These are phyloP conservation scores for Brachyptera putata DNA, from an alignment of 2,888 invertebrate genomes.

Conservation along the genomic window DNA sequence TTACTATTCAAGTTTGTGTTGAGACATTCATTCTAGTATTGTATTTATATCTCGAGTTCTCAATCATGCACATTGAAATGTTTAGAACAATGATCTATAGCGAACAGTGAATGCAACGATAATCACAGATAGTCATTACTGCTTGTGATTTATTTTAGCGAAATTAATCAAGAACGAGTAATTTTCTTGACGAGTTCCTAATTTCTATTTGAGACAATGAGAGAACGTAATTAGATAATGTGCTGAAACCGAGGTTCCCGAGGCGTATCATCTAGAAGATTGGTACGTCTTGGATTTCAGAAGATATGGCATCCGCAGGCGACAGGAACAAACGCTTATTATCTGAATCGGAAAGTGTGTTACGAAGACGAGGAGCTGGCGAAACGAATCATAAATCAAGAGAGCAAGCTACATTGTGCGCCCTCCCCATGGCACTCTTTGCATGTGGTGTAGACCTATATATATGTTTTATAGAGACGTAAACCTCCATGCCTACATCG, in stretches of 20 bases:
- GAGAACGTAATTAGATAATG: slow-evolving; percentile 1
- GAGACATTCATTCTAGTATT: too few relatives aligned
- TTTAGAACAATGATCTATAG: too few relatives aligned
- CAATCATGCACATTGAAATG: too few relatives aligned
- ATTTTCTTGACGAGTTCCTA: slow-evolving; percentile 1
- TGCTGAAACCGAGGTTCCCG: not conserved
- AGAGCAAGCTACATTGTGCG: too few relatives aligned
- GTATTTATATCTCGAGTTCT: too few relatives aligned
- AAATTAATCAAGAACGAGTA: slow-evolving; percentile 1
- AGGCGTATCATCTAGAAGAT: not conserved
- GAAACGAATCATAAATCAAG: slow-evolving; percentile 1
- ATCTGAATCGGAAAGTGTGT: not conserved
- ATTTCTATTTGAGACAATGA: not conserved
- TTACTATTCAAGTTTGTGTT: too few relatives aligned
- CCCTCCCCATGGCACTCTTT: too few relatives aligned
- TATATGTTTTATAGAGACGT: too few relatives aligned
- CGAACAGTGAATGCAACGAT: too few relatives aligned
- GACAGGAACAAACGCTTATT: not conserved
- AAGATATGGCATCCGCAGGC: not conserved
- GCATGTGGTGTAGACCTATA: too few relatives aligned
- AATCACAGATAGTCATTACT: too few relatives aligned
- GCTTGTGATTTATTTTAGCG: not conserved
- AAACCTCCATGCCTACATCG: not conserved
- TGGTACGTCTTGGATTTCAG: not conserved
- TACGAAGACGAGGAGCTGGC: not conserved